A percentile compares a stretch with the other conserved stretches of the same genome.
Evolutionary conservation across 2,888 invertebrate genomes (phyloP).

Genomic region (Nephrotoma flavescens): DNA sequence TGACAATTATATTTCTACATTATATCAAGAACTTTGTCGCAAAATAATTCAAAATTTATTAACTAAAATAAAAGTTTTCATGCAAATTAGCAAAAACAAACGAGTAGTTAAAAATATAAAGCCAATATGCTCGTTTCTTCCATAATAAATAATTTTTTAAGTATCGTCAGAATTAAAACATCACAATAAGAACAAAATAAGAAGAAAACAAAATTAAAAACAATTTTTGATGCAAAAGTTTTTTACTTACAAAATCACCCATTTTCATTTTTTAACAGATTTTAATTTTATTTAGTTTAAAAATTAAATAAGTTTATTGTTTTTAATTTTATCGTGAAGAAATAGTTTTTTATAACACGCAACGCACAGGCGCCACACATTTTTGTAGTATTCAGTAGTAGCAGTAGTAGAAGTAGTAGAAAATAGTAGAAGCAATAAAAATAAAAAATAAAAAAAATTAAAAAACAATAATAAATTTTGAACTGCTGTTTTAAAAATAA

Average conservation of each 20-base stretch:
- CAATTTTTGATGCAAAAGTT: background rate
- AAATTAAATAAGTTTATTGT: background rate
- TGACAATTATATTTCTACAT: no score
- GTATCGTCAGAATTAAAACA: no score
- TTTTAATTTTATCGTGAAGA: background rate
- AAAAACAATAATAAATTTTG: background rate
- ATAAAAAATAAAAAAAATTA: background rate
- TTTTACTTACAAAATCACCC: slow-evolving; percentile 2
- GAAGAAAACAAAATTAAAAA: background rate
- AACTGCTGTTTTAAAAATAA: background rate
- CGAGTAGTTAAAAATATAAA: no score
- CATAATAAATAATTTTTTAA: no score
- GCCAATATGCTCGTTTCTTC: no score
- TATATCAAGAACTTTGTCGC: no score
- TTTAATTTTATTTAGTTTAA: background rate
- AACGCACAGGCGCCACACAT: background rate
- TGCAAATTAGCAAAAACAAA: no score
- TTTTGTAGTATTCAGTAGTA: background rate
- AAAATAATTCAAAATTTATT: no score
- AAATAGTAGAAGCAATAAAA: background rate
- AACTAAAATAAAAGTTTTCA: no score
- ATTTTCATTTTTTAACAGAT: background rate
- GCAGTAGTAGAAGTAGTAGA: background rate
- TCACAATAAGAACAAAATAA: background rate
- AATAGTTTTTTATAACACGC: background rate